Conservation (phyloP, 2,797 vertebrate genomes). For the Kryptopterus vitreolus region DNA sequence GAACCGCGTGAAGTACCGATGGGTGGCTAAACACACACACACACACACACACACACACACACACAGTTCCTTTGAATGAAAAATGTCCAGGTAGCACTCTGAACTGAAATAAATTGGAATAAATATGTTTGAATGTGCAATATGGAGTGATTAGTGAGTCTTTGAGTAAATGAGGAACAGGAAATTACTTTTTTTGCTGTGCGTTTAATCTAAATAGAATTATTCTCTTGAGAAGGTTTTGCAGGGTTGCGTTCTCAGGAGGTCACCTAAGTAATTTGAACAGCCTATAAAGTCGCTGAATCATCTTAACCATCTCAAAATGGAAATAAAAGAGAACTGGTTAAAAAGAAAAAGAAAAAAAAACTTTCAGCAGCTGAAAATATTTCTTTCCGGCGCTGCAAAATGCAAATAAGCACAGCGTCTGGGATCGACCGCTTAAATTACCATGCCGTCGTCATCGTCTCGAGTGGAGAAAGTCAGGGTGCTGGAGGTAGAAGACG, state of each 20-base stretch:
- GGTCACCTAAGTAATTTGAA: not conserved
- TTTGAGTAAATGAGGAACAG: not conserved
- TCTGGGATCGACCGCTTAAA: not conserved
- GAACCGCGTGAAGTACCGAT: constrained; percentile 76
- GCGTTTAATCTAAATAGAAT: too few relatives aligned
- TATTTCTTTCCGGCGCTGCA: not conserved
- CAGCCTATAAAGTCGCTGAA: not conserved
- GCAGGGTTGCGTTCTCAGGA: not conserved
- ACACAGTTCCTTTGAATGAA: not conserved
- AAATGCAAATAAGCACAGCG: not conserved
- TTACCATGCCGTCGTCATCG: constrained; percentile 95
- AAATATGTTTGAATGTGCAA: not conserved
- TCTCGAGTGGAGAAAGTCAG: constrained; percentile 91
- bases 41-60: constrained; percentile 18
- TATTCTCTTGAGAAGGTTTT: not conserved
- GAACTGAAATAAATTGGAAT: not conserved
- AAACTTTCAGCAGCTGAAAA: not conserved
- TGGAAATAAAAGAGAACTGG: too few relatives aligned
- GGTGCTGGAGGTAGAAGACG: constrained; percentile 90
- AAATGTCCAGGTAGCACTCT: not conserved
- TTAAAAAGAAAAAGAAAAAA: too few relatives aligned
- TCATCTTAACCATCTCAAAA: not conserved
- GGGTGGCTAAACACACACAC: constrained; percentile 45
- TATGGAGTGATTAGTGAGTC: not conserved
- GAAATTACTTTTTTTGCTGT: too few relatives aligned